Percentiles rank a stretch among this genome's conserved stretches.
phyloP scores from a whole-genome alignment of 2,888 invertebrate genomes.

The Caenorhabditis sp. region DNA sequence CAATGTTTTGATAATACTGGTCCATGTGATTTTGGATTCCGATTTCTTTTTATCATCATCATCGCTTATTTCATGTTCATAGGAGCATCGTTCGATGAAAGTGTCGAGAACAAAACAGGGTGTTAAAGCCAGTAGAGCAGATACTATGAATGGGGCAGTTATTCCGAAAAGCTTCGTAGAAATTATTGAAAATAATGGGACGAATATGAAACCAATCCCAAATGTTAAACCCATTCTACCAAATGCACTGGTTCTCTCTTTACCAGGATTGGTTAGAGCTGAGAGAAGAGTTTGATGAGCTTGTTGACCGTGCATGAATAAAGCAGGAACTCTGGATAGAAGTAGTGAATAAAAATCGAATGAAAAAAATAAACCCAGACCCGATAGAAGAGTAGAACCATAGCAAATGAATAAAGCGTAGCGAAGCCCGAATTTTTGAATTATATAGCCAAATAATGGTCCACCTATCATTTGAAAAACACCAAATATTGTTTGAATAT shows the following conservation, averaged over 20 bases:
- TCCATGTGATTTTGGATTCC: conserved; percentile 22
- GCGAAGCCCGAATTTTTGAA: conserved; percentile 54
- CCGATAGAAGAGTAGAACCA: conserved; percentile 44
- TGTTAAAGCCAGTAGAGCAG: conserved; percentile 38
- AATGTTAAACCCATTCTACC: conserved; percentile 62
- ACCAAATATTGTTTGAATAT: conserved; percentile 60
- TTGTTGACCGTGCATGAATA: conserved; percentile 66
- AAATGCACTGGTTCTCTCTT: conserved; percentile 62
- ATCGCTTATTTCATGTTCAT: conserved; percentile 39
- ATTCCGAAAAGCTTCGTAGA: conserved; percentile 27
- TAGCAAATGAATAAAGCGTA: conserved; percentile 51
- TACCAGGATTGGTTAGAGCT: conserved; percentile 55
- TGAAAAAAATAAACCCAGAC: conserved; percentile 44
- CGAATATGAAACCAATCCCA: conserved; percentile 47
- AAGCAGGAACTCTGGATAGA: conserved; percentile 48
- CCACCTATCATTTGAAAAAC: conserved; percentile 61
- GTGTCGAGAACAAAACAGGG: conserved; percentile 42
- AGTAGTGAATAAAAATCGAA: conserved; percentile 50
- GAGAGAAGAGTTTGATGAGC: conserved; percentile 64
- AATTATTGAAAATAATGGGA: conserved; percentile 3
- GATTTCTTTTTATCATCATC: conserved; percentile 12
- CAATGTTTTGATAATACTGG: conserved; percentile 44
- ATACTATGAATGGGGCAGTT: conserved; percentile 30
- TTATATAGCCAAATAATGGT: conserved; percentile 57
- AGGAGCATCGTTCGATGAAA: conserved; percentile 34